These are phyloP conservation scores for Drosophila infuscata DNA, from an alignment of 2,888 invertebrate species.

Conservation along the genomic window DNA sequence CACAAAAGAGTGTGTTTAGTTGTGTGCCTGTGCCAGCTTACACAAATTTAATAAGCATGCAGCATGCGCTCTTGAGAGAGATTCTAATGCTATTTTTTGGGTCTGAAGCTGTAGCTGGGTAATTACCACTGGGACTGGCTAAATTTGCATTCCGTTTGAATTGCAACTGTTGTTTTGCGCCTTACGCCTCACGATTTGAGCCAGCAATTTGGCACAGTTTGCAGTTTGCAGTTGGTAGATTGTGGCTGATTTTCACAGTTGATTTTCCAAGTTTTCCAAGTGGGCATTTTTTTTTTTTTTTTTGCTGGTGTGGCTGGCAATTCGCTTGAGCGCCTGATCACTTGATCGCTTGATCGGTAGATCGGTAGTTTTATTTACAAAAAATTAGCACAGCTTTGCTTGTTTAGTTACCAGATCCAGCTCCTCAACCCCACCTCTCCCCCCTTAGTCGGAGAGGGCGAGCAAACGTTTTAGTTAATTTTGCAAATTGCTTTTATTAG, in stretches of 20 bases:
- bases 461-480: constrained; percentile 75
- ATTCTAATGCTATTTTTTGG: constrained; percentile 51
- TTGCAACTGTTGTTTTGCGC: constrained; percentile 83
- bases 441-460: constrained; percentile 17
- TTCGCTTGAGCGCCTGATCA: constrained; percentile 41
- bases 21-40: constrained; percentile 43
- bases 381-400: constrained; percentile 81
- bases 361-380: constrained; percentile 83
- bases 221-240: constrained; percentile 25
- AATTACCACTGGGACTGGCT: constrained; percentile 75
- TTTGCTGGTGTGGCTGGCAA: constrained; percentile 40
- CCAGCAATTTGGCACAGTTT: constrained; percentile 75
- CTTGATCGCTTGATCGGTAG: constrained; percentile 67
- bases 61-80: constrained; percentile 43
- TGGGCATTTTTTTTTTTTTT: neutral
- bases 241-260: constrained; percentile 73
- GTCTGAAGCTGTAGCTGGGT: constrained; percentile 59
- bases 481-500: constrained; percentile 81
- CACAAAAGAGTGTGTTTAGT: constrained; percentile 36
- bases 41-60: constrained; percentile 70
- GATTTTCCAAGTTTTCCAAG: constrained; percentile 63
- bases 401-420: constrained; percentile 58
- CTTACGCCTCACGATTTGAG: constrained; percentile 73
- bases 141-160: constrained; percentile 83
- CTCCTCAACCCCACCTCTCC: constrained; percentile 3